Base-by-base conservation (phyloP, 2,888 invertebrate genomes). In the Agrotis exclamationis region DNA sequence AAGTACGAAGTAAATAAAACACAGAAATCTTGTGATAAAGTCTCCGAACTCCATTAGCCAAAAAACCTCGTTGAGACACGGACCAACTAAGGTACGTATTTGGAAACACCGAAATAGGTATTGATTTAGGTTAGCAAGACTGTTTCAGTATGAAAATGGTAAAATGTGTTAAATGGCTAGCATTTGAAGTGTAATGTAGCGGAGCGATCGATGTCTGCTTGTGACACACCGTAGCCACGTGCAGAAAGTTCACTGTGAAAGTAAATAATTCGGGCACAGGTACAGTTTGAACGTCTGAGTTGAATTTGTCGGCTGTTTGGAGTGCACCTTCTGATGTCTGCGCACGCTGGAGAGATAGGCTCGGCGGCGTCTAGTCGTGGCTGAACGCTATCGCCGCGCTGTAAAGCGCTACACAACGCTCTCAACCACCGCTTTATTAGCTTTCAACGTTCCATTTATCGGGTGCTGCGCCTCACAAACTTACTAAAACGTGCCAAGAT, bases 371-470 rank as follows among this genome's bases (percentile, higher is more conserved):
- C 69, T 39, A 62, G 68, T 53, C 60, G 33, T 20, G 63, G 24
- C 53, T 28, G 57, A 39, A 45, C 57, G 50, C 48, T 68, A 54
- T 71, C 51, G 56, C 65, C 24, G 28, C 54, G 47, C 58, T 58
- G 22, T 51, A 44, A 47, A 22, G 60, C 66, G 57, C 74, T 54
- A 24, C 45, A 24, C 45, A 44, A 3, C 64, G 47, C 58, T 58
- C 58, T 63, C 65, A 50, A 63, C 60, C 69, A 22, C 70, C 70
- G 54, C 71, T 65, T 77, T 76, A 77, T 76, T 76, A 77, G 78
- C 72, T 78, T 76, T 66, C 66, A 76, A 39, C 58, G 58, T 71
- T 53, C 65, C 47, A 59, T 77, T 77, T 77, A 71, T 71, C 72
- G 58, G 58, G 24, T 63, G 50, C 47, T 59, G 58, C 54, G 63